A percentile compares a stretch with the other conserved stretches of the same genome.
Evolutionary conservation across 1,140 invertebrate genomes (phyloP).

Genomic region (Diorhabda sublineata): DNA sequence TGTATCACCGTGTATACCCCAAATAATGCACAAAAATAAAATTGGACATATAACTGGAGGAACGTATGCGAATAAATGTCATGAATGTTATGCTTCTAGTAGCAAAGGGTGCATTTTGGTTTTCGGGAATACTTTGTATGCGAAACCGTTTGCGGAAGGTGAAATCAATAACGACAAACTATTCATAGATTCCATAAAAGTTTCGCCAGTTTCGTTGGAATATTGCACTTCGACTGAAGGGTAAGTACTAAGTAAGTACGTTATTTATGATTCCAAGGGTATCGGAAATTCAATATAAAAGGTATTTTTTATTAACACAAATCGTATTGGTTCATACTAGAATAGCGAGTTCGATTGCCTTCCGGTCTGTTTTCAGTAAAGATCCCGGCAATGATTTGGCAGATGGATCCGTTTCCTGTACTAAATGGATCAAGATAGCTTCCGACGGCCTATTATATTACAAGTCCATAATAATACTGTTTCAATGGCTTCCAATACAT

Average conservation of each 20-base stretch:
- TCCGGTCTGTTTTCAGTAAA: too few relatives aligned
- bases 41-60: constrained; percentile 34
- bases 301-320: too few relatives aligned
- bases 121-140: constrained; percentile 37
- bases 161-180: constrained; percentile 33
- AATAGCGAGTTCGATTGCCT: too few relatives aligned
- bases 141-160: constrained; percentile 27
- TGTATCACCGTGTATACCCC: constrained; percentile 19
- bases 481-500: too few relatives aligned
- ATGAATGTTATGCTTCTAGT: constrained; percentile 34
- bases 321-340: too few relatives aligned
- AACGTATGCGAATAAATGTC: constrained; percentile 33
- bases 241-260: constrained; percentile 20
- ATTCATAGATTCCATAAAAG: constrained; percentile 38
- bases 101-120: constrained; percentile 34
- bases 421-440: too few relatives aligned
- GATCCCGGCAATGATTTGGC: too few relatives aligned
- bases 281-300: too few relatives aligned
- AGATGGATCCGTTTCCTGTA: too few relatives aligned
- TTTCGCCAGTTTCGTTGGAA: constrained; percentile 19
- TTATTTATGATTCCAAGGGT: too few relatives aligned
- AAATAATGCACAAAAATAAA: constrained; percentile 24
- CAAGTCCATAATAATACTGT: too few relatives aligned
- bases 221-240: constrained; percentile 28
- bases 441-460: too few relatives aligned